Evolutionary conservation across 2,113 vertebrate genomes (phyloP).

Genomic region (Alligator mississippiensis): DNA sequence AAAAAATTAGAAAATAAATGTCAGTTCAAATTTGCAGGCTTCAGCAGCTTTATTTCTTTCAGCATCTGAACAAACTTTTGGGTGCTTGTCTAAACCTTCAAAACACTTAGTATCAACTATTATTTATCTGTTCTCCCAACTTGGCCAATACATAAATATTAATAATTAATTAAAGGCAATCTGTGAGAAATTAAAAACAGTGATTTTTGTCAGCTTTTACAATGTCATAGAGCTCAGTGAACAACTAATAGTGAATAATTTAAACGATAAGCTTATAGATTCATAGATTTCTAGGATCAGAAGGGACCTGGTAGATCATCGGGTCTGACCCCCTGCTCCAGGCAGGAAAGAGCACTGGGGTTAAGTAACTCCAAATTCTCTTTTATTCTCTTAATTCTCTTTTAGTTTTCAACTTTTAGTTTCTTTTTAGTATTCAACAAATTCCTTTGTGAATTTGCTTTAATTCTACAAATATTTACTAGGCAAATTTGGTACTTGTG

Average conservation of each 20-base stretch:
- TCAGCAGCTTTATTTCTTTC: neutral
- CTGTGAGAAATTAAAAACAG: constrained; percentile 27
- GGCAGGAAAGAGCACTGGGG: no score
- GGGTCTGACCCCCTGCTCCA: no score
- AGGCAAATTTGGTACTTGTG: no score
- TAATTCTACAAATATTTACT: no score
- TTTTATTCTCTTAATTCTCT: no score
- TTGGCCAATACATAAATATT: constrained; percentile 44
- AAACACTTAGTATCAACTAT: neutral
- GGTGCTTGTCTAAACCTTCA: neutral
- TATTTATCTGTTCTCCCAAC: neutral
- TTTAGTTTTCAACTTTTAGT: no score
- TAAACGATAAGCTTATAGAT: constrained; percentile 21
- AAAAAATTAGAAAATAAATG: neutral
- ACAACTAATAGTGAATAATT: constrained; percentile 49
- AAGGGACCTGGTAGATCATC: no score
- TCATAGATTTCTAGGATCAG: no score
- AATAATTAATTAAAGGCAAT: constrained; percentile 34
- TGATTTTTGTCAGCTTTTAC: constrained; percentile 45
- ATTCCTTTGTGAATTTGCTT: no score
- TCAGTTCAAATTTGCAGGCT: neutral
- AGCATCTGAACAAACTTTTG: neutral
- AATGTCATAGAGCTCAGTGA: constrained; percentile 34
- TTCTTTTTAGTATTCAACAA: no score
- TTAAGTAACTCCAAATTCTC: no score